Evolutionary conservation across 1,140 invertebrate genomes (phyloP).

Genomic region (honey bee (Apis mellifera)): Amel_HAv3.1 CM009936.2:6243001-6243500

Average conservation of each 20-base stretch:
- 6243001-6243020: not conserved
- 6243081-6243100: constrained; percentile 39
- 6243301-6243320: constrained; percentile 12
- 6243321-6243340: constrained; percentile 1
- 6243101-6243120: constrained; percentile 33
- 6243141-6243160: constrained; percentile 15
- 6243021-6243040: not conserved
- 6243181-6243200: constrained; percentile 53
- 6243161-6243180: constrained; percentile 46
- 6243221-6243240: constrained; percentile 8
- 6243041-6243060: constrained; percentile 28
- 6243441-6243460: too few species aligned
- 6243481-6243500: too few species aligned
- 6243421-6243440: too few species aligned
- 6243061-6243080: constrained; percentile 25
- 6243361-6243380: not conserved
- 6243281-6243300: not conserved
- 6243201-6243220: constrained; percentile 51
- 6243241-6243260: constrained; percentile 14
- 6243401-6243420: too few species aligned
- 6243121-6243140: constrained; percentile 22
- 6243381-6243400: not conserved
- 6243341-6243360: constrained; percentile 5
- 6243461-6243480: too few species aligned
- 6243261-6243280: not conserved